phyloP scores from a whole-genome alignment of 2,113 vertebrate species.

The Sceloporus undulatus region DNA sequence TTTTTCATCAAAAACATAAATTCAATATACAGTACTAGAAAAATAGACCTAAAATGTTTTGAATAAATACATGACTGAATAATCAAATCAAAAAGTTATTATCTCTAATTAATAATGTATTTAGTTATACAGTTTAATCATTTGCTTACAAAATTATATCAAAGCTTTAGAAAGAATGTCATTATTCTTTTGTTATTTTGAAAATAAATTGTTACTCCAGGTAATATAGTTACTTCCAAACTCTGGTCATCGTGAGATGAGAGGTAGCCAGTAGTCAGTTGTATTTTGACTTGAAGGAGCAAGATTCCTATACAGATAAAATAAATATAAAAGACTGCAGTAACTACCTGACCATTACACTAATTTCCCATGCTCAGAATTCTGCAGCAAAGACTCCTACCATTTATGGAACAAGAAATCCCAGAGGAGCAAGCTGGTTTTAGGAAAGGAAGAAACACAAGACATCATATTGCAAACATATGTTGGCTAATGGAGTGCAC shows the following conservation, averaged over 20 bases:
- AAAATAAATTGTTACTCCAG: background rate
- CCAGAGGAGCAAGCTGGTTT: too few species aligned
- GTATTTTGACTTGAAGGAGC: background rate
- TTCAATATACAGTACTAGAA: conserved; percentile 69
- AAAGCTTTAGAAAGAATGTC: background rate
- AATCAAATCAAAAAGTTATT: conserved; percentile 68
- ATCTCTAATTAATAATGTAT: conserved; percentile 74
- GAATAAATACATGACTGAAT: conserved; percentile 70
- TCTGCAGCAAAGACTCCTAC: too few species aligned
- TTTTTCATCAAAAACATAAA: conserved; percentile 73
- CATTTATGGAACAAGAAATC: too few species aligned
- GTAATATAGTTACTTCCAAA: background rate
- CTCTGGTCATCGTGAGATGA: conserved; percentile 60
- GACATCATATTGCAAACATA: too few species aligned
- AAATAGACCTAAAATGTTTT: conserved; percentile 72
- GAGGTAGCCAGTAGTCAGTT: conserved; percentile 65
- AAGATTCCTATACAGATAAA: too few species aligned
- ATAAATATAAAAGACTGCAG: too few species aligned
- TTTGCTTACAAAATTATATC: conserved; percentile 53
- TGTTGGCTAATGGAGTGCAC: too few species aligned
- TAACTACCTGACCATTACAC: too few species aligned
- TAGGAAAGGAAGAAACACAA: too few species aligned
- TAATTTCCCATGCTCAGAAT: too few species aligned
- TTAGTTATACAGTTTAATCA: conserved; percentile 70
- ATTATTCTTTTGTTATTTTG: background rate